A percentile compares a stretch with the other conserved stretches of the same genome.
phyloP scores from a whole-genome alignment of 2,888 invertebrate species.

The Ptychoptera albimana region DNA sequence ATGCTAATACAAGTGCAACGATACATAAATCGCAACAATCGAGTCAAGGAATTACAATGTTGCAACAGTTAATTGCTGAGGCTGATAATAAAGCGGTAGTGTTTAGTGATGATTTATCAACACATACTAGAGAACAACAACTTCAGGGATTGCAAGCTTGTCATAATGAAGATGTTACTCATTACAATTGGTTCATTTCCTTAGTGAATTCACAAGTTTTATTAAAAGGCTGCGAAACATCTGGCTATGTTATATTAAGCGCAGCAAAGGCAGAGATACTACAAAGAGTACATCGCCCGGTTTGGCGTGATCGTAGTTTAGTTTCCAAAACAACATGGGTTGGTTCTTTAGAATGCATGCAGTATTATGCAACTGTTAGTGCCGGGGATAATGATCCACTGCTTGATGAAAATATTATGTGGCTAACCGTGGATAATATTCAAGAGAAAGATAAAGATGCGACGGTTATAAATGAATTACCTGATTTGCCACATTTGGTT shows the following conservation, averaged over 20 bases:
- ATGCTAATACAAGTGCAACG: slow-evolving; percentile 13
- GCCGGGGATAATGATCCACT: slow-evolving; percentile 52
- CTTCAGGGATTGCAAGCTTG: slow-evolving; percentile 76
- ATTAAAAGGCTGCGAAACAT: slow-evolving; percentile 89
- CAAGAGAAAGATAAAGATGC: slow-evolving; percentile 68
- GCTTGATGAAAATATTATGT: slow-evolving; percentile 72
- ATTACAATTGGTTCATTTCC: slow-evolving; percentile 88
- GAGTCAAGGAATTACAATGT: slow-evolving; percentile 63
- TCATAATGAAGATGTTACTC: slow-evolving; percentile 77
- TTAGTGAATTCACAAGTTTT: slow-evolving; percentile 43
- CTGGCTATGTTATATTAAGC: slow-evolving; percentile 92
- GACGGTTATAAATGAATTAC: slow-evolving; percentile 59
- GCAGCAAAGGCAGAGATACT: slow-evolving; percentile 91
- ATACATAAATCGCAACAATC: slow-evolving; percentile 36
- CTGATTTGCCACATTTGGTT: slow-evolving; percentile 76
- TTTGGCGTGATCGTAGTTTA: slow-evolving; percentile 71
- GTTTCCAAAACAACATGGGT: slow-evolving; percentile 95
- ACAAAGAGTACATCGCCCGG: slow-evolving; percentile 75
- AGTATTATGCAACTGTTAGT: slow-evolving; percentile 97
- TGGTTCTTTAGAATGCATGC: slow-evolving; percentile 91
- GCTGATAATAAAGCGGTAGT: slow-evolving; percentile 87
- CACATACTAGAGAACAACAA: slow-evolving; percentile 56
- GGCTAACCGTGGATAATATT: slow-evolving; percentile 89
- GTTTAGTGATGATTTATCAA: slow-evolving; percentile 85
- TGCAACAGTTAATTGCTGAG: slow-evolving; percentile 84